Conservation (phyloP, 2,888 invertebrate genomes). For the Cheilosia urbana region DNA sequence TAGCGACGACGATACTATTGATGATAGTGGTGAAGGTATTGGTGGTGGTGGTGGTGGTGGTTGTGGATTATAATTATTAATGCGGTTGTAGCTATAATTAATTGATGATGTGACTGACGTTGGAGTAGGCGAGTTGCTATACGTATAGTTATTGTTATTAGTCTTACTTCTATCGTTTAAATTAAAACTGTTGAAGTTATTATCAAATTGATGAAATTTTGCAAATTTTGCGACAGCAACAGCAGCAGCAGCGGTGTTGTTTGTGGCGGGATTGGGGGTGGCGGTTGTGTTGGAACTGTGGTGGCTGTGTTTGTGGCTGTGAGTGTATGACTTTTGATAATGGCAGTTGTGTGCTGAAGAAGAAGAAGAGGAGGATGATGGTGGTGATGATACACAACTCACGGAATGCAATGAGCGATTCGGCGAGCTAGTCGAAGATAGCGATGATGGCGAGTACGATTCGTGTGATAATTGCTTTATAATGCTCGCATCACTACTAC, state of each 20-base stretch:
- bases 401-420: slow-evolving; percentile 72
- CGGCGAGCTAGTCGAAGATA: slow-evolving; percentile 41
- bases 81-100: slow-evolving; percentile 72
- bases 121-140: slow-evolving; percentile 67
- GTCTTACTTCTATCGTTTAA: slow-evolving; percentile 66
- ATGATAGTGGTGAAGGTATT: slow-evolving; percentile 73
- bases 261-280: slow-evolving; percentile 52
- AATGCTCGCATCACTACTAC: slow-evolving; percentile 54
- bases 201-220: slow-evolving; percentile 49
- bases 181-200: slow-evolving; percentile 61
- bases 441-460: slow-evolving; percentile 40
- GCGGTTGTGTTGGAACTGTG: slow-evolving; percentile 33
- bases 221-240: slow-evolving; percentile 68
- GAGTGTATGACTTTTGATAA: slow-evolving; percentile 51
- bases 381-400: slow-evolving; percentile 68
- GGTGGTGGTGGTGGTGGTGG: slow-evolving; percentile 74
- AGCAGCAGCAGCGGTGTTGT: slow-evolving; percentile 70
- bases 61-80: slow-evolving; percentile 62
- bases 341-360: slow-evolving; percentile 44
- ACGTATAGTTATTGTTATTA: slow-evolving; percentile 52
- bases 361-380: neutral
- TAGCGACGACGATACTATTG: slow-evolving; percentile 74
- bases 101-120: slow-evolving; percentile 73
- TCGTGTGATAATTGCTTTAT: slow-evolving; percentile 38
- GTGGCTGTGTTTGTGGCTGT: slow-evolving; percentile 50